Base-by-base conservation (phyloP, 1,140 invertebrate species). In the Trichogramma pretiosum region DNA sequence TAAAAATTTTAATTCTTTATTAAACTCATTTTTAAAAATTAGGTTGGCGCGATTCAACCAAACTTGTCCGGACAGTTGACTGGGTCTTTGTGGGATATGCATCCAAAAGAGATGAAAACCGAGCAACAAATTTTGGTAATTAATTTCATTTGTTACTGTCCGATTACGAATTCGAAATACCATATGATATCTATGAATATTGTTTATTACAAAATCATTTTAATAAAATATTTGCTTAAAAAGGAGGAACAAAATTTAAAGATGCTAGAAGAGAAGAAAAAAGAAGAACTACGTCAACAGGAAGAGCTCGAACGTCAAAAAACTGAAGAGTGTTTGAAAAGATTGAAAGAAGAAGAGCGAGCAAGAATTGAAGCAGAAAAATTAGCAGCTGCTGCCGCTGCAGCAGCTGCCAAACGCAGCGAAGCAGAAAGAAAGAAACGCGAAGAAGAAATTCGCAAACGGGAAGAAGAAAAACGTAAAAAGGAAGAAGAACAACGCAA, bases 51-150 rank as follows among this genome's bases (percentile, higher is more conserved):
- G 7, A 62, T 68, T 46, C 49, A 46, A 30, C 60, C 68, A 10
- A 52, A 63, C n/a, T 61, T 67, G 46, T 63, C 67, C 37, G 65
- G 66, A 19, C 64, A 67, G 47, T 61, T 70, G 44, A 58, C 70
- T 11, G 60, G 64, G n/a, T 65, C 66, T 24, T 28, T 70, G 2
- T 71, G 69, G 67, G 64, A 68, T 39, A 48, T 70, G 43, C 65
- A 70, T 44, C 50, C 60, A 50, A 70, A 68, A 49, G 70, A 71
- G 51, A 74, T 76, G 56, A 75, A 75, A 63, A 74, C 73, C 53
- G 74, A 76, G 53, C 68, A 75, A 45, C 72, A 76, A 58, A 72
- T 75, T 58, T 51, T 74, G 57, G 70, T 71, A 57, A 62, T 28
- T 14, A 5, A 17, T n/a, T 18, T 13, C 22, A 17, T 10, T 23